Evolutionary conservation across 1,140 invertebrate species (phyloP), one percentile per base, ranked within the genome.

Genomic region (Bombus cullumanus): DNA sequence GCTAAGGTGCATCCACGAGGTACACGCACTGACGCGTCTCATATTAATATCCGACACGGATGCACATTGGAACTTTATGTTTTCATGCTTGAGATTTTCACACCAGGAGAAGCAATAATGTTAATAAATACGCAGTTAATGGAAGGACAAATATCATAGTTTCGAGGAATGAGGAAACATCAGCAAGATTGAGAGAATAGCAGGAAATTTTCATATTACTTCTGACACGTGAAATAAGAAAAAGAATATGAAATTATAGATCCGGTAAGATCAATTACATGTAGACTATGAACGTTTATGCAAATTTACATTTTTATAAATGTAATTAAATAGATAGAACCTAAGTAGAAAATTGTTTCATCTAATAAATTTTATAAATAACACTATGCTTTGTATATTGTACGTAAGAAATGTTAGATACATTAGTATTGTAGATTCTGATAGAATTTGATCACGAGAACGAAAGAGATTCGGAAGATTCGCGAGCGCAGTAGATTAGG

Each of bases 1-100:
- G 59, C 64, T 76, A 76, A 76, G 81, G 43, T 68, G 72, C 72
- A 66, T 39, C 75, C 1, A 57, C 47, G 18, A 43, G 66, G 64
- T 78, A 64, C 43, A 41, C 43, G 59, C 74, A 22, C 41, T 47
- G 39, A 78, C 37, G 43, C 34, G 39, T 37, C 31, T 9, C 25
- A 22, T 82, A 75, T 75, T 83, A 83, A 69, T 72, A 81, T 81
- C 68, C 41, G 22, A 59, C 53, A 28, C 10, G n/a, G 25, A 28
- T 28, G 47, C 28, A 64, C 75, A 64, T 13, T 37, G n/a, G 8
- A 8, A 15, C 39, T 78, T 75, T 53, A 64, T 31, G 74, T 53
- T 59, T 31, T 59, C 37, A 15, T n/a, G 74, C 53, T 31, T 3
- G 53, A 57, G 74, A 76, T 59, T 76, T 59, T 76, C 74, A 59